Evolutionary conservation across 2,113 vertebrate genomes (phyloP).

Genomic region (Excalfactoria chinensis): DNA sequence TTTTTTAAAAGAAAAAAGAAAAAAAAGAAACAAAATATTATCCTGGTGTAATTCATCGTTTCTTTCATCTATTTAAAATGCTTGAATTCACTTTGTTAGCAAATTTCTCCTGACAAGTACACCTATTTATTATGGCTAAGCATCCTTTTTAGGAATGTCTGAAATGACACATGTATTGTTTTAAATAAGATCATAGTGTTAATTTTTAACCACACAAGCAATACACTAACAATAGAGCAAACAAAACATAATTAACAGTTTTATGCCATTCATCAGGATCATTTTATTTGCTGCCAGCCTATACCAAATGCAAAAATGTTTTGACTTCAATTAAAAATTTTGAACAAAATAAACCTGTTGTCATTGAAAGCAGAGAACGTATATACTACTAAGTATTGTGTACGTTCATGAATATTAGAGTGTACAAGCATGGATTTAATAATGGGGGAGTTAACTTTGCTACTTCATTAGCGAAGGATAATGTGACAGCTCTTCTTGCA

Average conservation of each 20-base stretch:
- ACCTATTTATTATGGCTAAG: constrained; percentile 68
- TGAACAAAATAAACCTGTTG: background rate
- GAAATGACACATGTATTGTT: constrained; percentile 71
- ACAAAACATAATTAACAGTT: constrained; percentile 72
- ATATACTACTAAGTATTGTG: background rate
- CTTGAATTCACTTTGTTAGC: constrained; percentile 49
- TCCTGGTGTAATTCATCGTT: constrained; percentile 5
- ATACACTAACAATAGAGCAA: constrained; percentile 56
- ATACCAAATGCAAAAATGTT: constrained; percentile 56
- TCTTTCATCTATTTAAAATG: constrained; percentile 49
- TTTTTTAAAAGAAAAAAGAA: background rate
- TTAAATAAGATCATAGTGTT: constrained; percentile 70
- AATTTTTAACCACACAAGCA: constrained; percentile 71
- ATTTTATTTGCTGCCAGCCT: constrained; percentile 56
- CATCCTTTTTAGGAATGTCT: constrained; percentile 51
- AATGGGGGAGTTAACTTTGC: background rate
- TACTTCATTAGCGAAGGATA: background rate
- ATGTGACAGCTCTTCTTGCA: background rate
- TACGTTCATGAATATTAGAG: background rate
- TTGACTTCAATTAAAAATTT: constrained; percentile 57
- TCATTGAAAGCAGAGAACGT: background rate
- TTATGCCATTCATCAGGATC: constrained; percentile 55
- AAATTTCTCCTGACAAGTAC: constrained; percentile 60
- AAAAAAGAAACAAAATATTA: background rate
- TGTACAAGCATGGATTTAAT: background rate